phyloP scores from a whole-genome alignment of 2,113 vertebrate species.

The Hydropotes inermis region DNA sequence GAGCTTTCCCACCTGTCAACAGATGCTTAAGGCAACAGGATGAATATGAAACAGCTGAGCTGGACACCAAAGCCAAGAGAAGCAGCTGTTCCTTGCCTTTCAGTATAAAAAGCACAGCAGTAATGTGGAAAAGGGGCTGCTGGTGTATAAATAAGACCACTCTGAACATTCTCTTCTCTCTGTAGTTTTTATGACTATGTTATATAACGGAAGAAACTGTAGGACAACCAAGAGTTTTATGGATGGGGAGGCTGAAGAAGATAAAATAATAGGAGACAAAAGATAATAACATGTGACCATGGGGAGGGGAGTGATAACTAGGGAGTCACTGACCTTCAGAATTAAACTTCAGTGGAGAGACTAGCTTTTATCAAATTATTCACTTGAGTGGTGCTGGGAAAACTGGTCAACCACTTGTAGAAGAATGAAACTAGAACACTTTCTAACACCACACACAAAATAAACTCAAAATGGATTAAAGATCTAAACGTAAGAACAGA shows the following conservation, averaged over 20 bases:
- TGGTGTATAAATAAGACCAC: background rate
- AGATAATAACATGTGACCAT: background rate
- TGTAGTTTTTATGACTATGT: background rate
- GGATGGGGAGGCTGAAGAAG: background rate
- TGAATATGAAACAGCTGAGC: constrained; percentile 71
- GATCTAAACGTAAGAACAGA: background rate
- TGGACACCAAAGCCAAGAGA: constrained; percentile 44
- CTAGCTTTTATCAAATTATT: background rate
- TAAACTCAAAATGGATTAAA: background rate
- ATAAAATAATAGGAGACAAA: background rate
- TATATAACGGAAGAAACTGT: background rate
- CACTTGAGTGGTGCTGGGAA: background rate
- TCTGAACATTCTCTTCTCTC: constrained; percentile 23
- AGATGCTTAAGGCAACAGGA: constrained; percentile 72
- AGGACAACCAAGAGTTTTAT: background rate
- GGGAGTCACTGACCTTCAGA: background rate
- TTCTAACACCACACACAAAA: background rate
- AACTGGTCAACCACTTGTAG: background rate
- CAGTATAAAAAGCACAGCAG: constrained; percentile 46
- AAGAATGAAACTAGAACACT: background rate
- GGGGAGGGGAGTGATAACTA: background rate
- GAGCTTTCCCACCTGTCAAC: constrained; percentile 71
- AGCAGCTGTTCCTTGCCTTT: constrained; percentile 67
- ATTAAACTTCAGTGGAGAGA: background rate
- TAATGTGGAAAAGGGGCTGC: constrained; percentile 34